These are phyloP conservation scores for Pterostichus madidus DNA, from an alignment of 2,888 invertebrate genomes.

Conservation along the genomic window DNA sequence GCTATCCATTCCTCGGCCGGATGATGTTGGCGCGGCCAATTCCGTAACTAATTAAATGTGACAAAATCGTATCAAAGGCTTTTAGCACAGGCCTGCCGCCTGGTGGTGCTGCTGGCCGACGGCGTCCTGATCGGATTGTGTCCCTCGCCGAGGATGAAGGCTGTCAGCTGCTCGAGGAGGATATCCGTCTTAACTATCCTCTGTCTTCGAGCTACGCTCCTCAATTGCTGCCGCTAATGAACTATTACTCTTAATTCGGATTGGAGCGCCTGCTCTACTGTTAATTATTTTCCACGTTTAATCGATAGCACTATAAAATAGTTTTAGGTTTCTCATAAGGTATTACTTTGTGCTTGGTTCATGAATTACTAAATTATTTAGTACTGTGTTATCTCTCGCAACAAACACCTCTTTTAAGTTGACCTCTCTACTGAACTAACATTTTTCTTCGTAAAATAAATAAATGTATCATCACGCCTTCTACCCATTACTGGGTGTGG, in stretches of 20 bases:
- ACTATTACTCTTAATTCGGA: conserved; percentile 55
- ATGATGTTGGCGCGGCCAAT: conserved; percentile 16
- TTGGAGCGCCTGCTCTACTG: conserved; percentile 18
- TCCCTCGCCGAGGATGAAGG: background rate
- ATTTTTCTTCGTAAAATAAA: no score
- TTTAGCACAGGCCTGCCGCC: conserved; percentile 13
- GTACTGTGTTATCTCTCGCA: no score
- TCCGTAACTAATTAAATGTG: conserved; percentile 60
- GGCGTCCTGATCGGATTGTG: conserved; percentile 33
- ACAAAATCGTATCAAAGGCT: conserved; percentile 62
- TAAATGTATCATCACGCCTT: no score
- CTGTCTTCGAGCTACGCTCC: background rate
- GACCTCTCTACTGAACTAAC: no score
- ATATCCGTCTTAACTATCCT: conserved; percentile 5
- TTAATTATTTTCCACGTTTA: conserved; percentile 28
- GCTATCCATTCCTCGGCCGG: conserved; percentile 10
- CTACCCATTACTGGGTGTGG: no score
- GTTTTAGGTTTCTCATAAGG: background rate
- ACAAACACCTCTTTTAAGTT: no score
- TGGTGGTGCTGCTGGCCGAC: conserved; percentile 3
- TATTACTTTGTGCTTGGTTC: no score
- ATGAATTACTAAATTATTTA: no score
- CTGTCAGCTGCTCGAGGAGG: conserved; percentile 14
- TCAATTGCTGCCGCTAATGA: conserved; percentile 47
- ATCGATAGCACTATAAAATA: background rate